Conservation (phyloP, 1,140 invertebrate species). For the Achroia grisella region DNA sequence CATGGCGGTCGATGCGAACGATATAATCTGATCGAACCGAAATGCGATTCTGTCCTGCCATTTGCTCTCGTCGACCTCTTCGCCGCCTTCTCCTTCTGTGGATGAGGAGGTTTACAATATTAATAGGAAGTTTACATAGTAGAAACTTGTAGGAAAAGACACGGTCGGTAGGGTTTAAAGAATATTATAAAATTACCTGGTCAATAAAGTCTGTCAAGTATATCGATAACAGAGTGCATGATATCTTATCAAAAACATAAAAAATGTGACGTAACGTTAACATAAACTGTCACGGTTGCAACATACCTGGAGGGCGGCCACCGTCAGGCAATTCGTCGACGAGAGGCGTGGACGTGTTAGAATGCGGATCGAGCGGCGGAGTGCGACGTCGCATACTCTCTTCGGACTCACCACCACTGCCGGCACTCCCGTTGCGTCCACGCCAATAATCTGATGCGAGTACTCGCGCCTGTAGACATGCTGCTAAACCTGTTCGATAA, state of each 20-base stretch:
- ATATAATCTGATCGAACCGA: constrained; percentile 89
- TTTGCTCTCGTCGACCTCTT: constrained; percentile 78
- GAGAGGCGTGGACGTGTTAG: constrained; percentile 77
- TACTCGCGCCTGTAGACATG: constrained; percentile 85
- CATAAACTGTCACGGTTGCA: too few species aligned
- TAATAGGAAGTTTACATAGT: too few species aligned
- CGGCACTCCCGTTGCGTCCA: constrained; percentile 73
- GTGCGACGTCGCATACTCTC: constrained; percentile 30
- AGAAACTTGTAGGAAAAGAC: too few species aligned
- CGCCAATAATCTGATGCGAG: constrained; percentile 77
- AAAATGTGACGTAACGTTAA: too few species aligned
- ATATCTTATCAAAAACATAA: too few species aligned
- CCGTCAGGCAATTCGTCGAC: constrained; percentile 75
- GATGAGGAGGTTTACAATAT: background rate
- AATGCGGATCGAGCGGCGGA: constrained; percentile 73
- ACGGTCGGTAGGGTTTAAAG: too few species aligned
- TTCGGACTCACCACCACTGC: constrained; percentile 21
- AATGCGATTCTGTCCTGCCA: constrained; percentile 91
- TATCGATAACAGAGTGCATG: too few species aligned
- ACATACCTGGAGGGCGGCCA: constrained; percentile 35
- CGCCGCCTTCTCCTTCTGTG: constrained; percentile 71
- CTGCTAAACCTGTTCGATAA: constrained; percentile 79
- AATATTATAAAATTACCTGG: too few species aligned
- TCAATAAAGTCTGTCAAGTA: too few species aligned
- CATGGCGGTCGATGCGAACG: constrained; percentile 88